phyloP scores from a whole-genome alignment of 2,113 vertebrate species.

The Bolborhynchus lineola region DNA sequence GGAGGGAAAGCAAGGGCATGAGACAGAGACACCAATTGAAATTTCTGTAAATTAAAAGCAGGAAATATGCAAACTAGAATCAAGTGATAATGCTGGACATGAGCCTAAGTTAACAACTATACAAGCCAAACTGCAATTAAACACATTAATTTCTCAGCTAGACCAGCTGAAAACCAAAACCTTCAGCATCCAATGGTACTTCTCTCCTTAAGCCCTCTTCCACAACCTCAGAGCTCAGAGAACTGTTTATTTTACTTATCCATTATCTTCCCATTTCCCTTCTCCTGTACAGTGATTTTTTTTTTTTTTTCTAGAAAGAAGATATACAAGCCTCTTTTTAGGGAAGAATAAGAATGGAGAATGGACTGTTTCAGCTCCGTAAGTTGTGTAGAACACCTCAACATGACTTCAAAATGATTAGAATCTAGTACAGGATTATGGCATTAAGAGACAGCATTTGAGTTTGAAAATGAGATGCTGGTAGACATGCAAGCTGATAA shows the following conservation, averaged over 20 bases:
- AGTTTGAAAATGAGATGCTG: background rate
- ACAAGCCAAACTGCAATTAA: slow-evolving; percentile 4
- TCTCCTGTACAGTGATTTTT: background rate
- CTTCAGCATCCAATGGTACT: background rate
- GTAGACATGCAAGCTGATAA: background rate
- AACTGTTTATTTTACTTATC: background rate
- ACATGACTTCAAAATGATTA: background rate
- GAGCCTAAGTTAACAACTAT: background rate
- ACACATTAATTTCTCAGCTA: background rate
- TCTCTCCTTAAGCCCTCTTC: background rate
- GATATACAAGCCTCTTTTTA: background rate
- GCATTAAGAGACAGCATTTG: background rate
- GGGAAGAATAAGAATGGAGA: background rate
- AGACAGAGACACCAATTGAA: background rate
- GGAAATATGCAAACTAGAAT: background rate
- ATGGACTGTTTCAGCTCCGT: background rate
- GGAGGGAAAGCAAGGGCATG: background rate
- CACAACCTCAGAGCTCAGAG: background rate
- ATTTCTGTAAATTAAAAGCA: slow-evolving; percentile 34
- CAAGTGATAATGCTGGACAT: background rate
- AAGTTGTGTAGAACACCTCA: background rate
- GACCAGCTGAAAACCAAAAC: background rate
- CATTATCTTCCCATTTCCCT: background rate
- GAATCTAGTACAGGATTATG: background rate
- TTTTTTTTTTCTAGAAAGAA: background rate